These are phyloP conservation scores for Lapara coniferarum DNA, from an alignment of 2,888 invertebrate genomes.

Conservation along the genomic window DNA sequence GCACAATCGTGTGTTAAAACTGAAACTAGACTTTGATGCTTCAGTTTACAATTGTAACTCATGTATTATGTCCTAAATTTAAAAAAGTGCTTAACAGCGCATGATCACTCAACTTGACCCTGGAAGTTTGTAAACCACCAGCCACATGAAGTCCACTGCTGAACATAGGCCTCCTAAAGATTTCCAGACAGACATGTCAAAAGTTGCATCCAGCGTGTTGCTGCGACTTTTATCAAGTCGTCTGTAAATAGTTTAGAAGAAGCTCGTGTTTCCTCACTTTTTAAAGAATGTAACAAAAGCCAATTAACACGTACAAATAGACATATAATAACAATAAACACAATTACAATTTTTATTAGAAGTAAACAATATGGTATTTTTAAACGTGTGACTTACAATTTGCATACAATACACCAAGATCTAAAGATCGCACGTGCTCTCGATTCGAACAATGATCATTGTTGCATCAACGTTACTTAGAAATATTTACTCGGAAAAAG, in stretches of 20 bases:
- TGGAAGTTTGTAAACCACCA: no score
- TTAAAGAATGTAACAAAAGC: neutral
- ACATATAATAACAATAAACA: constrained; percentile 13
- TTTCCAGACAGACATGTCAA: no score
- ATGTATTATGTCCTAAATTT: no score
- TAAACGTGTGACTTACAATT: constrained; percentile 63
- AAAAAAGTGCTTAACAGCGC: no score
- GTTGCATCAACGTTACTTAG: constrained; percentile 56
- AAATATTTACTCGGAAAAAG: constrained; percentile 47
- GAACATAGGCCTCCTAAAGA: no score
- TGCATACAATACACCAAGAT: constrained; percentile 69
- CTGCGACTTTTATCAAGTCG: no score
- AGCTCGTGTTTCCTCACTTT: neutral
- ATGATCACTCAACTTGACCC: no score
- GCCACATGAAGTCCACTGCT: no score
- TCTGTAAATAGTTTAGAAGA: neutral
- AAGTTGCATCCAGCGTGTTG: no score
- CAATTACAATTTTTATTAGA: neutral
- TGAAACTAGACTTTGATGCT: no score
- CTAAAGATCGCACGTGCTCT: constrained; percentile 74
- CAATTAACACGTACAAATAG: neutral
- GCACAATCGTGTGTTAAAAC: no score
- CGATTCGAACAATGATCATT: constrained; percentile 71
- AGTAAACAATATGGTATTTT: constrained; percentile 30
- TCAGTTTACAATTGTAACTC: no score